Conservation (phyloP, 1,140 invertebrate genomes). For the Hetaerina americana region DNA sequence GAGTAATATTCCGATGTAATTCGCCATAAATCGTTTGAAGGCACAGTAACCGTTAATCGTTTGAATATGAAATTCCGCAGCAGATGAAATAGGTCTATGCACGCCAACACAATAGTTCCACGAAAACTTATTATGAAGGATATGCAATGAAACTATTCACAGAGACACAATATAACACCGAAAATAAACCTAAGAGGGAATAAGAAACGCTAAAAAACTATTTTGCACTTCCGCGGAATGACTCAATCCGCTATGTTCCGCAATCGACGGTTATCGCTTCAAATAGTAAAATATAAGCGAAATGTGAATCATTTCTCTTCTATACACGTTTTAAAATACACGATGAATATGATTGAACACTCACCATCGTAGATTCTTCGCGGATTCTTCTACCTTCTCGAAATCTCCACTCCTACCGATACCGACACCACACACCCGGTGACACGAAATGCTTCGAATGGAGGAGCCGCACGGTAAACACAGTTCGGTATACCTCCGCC, state of each 20-base stretch:
- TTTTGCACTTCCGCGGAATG: neutral
- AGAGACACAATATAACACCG: neutral
- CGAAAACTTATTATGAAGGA: neutral
- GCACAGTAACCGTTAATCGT: neutral
- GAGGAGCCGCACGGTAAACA: conserved; percentile 16
- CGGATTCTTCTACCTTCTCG: conserved; percentile 20
- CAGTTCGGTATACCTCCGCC: conserved; percentile 21
- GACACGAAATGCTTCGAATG: conserved; percentile 21
- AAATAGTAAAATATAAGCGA: neutral
- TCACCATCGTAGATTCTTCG: conserved; percentile 21
- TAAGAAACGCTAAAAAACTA: neutral
- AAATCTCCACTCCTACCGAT: conserved; percentile 20
- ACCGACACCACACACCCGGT: conserved; percentile 21
- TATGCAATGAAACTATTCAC: neutral
- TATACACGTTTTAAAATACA: neutral
- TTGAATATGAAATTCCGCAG: neutral
- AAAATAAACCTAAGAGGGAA: neutral
- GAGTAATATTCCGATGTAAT: too few species aligned
- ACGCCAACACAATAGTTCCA: neutral
- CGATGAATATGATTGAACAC: conserved; percentile 10
- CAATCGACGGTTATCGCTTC: neutral
- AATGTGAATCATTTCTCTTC: neutral
- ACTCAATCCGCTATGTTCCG: neutral
- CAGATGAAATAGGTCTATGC: neutral
- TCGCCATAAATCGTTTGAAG: neutral